Base-by-base conservation (phyloP, 2,888 invertebrate genomes). In the Andrena camellia region DNA sequence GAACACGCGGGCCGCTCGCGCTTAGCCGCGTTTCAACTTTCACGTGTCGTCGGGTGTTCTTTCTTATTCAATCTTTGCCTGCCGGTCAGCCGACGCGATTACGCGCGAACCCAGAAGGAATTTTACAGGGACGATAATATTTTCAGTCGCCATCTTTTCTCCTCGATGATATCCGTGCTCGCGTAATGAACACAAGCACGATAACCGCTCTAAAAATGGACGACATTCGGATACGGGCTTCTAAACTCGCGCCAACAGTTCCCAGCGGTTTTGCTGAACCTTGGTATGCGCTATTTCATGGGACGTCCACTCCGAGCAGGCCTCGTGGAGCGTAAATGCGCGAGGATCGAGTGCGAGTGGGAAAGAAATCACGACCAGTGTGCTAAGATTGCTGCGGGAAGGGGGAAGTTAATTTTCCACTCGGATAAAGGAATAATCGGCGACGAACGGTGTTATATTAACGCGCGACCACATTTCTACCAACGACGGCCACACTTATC, bases 111-210 rank as follows among this genome's bases (percentile, higher is more conserved):
- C 23, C 63, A 67, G 50, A 35, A 75, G 60, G 75, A 68, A 68
- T 75, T 64, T 81, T 74, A 74, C 54, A 68, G 31, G 48, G 77
- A 74, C 81, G 85, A 60, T 73, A 67, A 42, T 77, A 67, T 33
- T 73, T 80, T 81, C 74, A 68, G 67, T 64, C 76, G 70, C 68
- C 78, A 78, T 74, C 74, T 81, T 81, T 81, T 68, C 64, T 5
- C 42, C 8, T 29, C 48, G 42, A 67, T 35, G 26, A 6, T 20
- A 80, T 75, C 69, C 74, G 54, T 59, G 48, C 42, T 42, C 13
- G 42, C 13, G 42, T 42, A 42, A 17, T 42, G 76, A 60, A 60
- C 62, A 3, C 7, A 20, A 60, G 42, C 42, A 74, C 66, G 67
- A 76, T 76, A 17, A 42, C 62, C 20, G 42, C 35, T 69, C 54